Conservation (phyloP, 2,113 vertebrate genomes). For the Echinops telfairi region DNA sequence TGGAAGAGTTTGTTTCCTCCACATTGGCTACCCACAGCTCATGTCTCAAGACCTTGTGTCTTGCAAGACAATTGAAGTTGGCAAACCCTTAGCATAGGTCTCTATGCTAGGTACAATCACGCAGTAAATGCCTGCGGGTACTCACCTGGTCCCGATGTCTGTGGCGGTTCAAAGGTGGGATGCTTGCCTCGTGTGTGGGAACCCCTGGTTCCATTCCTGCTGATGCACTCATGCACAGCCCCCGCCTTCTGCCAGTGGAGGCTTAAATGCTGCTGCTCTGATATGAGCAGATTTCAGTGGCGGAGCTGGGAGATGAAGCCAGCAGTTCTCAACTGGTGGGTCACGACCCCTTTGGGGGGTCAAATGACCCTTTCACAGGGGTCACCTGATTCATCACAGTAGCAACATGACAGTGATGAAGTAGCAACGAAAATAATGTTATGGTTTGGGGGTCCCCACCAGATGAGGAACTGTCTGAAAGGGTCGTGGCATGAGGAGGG, state of each 20-base stretch:
- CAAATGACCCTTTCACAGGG: too few species aligned
- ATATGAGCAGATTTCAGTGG: neutral
- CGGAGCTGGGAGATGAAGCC: neutral
- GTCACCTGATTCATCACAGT: too few species aligned
- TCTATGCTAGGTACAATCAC: neutral
- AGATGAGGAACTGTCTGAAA: too few species aligned
- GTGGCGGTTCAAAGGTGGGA: neutral
- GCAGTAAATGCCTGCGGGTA: neutral
- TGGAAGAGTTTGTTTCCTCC: neutral
- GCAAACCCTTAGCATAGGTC: neutral
- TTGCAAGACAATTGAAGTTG: slow-evolving; percentile 10
- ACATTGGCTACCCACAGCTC: neutral
- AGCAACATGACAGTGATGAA: too few species aligned
- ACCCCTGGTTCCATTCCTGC: neutral
- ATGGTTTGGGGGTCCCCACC: too few species aligned
- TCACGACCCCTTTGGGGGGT: too few species aligned
- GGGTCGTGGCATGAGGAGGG: too few species aligned
- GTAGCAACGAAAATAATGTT: too few species aligned
- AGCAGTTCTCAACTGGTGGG: too few species aligned
- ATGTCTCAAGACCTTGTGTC: neutral
- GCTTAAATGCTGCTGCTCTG: neutral
- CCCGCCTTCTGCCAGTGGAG: neutral
- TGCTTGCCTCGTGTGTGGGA: neutral
- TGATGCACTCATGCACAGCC: neutral
- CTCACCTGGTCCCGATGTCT: neutral